A percentile compares a stretch with the other conserved stretches of the same genome.
Conservation (phyloP, 1,140 invertebrate genomes). For the Probaryconus sp. region DNA sequence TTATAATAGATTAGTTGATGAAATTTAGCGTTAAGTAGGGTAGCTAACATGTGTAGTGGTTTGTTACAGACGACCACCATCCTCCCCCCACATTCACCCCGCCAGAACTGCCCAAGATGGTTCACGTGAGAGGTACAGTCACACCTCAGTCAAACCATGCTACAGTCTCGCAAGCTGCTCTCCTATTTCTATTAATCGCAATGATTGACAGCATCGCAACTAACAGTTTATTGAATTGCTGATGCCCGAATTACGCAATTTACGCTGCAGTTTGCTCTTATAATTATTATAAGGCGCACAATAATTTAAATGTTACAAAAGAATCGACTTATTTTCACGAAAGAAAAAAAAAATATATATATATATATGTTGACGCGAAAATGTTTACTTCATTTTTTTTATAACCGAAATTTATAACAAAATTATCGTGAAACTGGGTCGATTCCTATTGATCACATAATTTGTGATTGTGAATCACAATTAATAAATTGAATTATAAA, state of each 20-base stretch:
- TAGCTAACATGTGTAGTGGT: constrained; percentile 82
- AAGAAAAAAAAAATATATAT: too few relatives aligned
- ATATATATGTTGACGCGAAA: too few relatives aligned
- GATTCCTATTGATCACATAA: constrained; percentile 7
- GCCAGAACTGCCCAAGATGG: constrained; percentile 97
- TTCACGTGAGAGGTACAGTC: constrained; percentile 94
- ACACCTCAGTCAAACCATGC: constrained; percentile 76
- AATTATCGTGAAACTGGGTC: constrained; percentile 32
- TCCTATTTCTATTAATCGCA: constrained; percentile 65
- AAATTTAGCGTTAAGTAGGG: constrained; percentile 73
- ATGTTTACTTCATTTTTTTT: too few relatives aligned
- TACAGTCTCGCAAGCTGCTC: constrained; percentile 75
- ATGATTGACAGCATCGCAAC: constrained; percentile 54
- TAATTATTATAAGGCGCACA: constrained; percentile 20
- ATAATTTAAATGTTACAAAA: constrained; percentile 4
- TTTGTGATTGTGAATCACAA: constrained; percentile 19
- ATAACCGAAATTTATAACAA: neutral
- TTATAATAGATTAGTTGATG: constrained; percentile 24
- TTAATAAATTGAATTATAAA: constrained; percentile 32
- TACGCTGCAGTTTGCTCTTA: constrained; percentile 30
- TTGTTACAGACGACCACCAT: constrained; percentile 95
- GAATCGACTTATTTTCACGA: constrained; percentile 25
- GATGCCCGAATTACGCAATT: constrained; percentile 25
- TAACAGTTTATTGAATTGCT: constrained; percentile 29
- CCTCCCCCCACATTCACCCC: constrained; percentile 96